Evolutionary conservation across 2,797 vertebrate genomes (phyloP), one percentile per base, ranked within the genome.

Genomic region (Sciurus carolinensis): DNA sequence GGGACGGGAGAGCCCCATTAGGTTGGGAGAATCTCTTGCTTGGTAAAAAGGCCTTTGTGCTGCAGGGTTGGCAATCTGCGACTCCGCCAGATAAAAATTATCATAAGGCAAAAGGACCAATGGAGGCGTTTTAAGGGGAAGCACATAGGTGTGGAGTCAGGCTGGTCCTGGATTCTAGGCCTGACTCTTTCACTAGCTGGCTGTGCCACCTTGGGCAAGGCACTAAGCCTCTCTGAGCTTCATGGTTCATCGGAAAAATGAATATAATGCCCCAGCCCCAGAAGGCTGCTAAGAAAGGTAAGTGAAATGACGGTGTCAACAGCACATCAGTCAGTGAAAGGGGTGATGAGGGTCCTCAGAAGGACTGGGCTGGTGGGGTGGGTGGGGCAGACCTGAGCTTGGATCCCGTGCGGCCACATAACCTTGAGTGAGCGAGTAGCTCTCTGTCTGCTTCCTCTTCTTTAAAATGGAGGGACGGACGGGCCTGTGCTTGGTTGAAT

Each of bases 251-350:
- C 80, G 62, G 15, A 5, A 5, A 72, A 14, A 15, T 0, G 3
- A 28, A 14, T 0, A 1, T 9, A 10, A 10, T 0, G 64, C 36
- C 26, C 36, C 20, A 15, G 44, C 15, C 64, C 18, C 22, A 9
- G 80, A 18, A 67, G 76, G 14, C n/a, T 3, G 20, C 50, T 5
- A 0, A 3, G 11, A 33, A 36, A 54, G 66, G 44, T 3, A 9
- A 12, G 9, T 5, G 67, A 79, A 17, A 33, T 11, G 39, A 20
- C 7, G 1, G 39, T 20, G 0, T 50, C 0, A 50, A 9, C 0
- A 20, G 52, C 0, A 0, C 64, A 10, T 11, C 12, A 1, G 0
- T 4, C 33, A 75, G 72, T 11, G 36, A 20, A 7, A 30, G 64
- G 1, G 2, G 1, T 11, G 18, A 22, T 3, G 24, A 17, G 18